Conservation (phyloP, 1,140 invertebrate genomes). For the Phymastichus coffea region DNA sequence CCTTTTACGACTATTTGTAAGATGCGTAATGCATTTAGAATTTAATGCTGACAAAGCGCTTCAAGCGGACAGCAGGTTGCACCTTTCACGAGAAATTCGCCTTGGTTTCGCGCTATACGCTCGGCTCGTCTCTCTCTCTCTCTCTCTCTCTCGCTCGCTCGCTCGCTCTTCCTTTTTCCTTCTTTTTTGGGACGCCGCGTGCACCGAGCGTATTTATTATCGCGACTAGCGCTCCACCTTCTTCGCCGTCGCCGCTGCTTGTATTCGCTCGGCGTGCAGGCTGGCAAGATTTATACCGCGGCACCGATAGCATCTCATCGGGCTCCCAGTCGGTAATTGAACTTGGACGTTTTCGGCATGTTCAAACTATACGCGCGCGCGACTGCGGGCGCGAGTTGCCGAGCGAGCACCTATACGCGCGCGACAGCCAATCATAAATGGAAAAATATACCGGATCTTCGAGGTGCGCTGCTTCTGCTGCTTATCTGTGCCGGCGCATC, state of each 20-base stretch:
- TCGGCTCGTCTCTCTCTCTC: neutral
- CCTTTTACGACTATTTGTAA: constrained; percentile 25
- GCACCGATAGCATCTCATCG: constrained; percentile 27
- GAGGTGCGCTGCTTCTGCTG: constrained; percentile 18
- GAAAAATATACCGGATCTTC: constrained; percentile 27
- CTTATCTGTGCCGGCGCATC: too few relatives aligned
- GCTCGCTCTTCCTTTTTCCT: too few relatives aligned
- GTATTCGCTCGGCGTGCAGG: too few relatives aligned
- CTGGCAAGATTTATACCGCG: constrained; percentile 24
- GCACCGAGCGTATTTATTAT: constrained; percentile 26
- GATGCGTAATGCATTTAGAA: constrained; percentile 27
- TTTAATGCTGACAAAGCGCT: constrained; percentile 27
- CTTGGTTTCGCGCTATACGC: neutral
- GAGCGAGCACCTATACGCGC: too few relatives aligned
- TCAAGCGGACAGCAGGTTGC: constrained; percentile 22
- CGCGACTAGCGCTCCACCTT: constrained; percentile 14
- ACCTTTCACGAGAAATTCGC: constrained; percentile 9
- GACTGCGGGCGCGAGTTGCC: too few relatives aligned
- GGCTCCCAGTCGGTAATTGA: constrained; percentile 30
- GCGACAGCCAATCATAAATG: constrained; percentile 27
- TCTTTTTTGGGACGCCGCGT: constrained; percentile 2
- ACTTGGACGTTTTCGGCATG: constrained; percentile 29
- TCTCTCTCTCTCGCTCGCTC: too few relatives aligned
- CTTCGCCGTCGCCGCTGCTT: neutral
- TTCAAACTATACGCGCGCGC: constrained; percentile 20